phyloP scores from a whole-genome alignment of 2,113 vertebrate genomes.

The Pogonocichla stellata region DNA sequence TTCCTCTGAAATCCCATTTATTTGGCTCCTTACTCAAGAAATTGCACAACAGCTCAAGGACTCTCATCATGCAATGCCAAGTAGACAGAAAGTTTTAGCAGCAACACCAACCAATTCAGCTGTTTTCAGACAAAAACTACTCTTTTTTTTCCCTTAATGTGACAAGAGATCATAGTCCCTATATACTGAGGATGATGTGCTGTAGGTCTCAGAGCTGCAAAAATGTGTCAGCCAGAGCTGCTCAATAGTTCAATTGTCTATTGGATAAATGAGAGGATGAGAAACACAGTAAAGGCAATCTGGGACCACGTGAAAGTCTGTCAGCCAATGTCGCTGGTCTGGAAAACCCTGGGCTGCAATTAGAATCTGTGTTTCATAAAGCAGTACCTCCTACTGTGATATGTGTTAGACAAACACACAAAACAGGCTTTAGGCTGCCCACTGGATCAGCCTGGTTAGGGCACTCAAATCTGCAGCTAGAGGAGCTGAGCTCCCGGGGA shows the following conservation, averaged over 20 bases:
- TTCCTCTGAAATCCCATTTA: not conserved
- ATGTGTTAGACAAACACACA: not conserved
- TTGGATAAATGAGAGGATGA: not conserved
- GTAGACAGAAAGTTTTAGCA: not conserved
- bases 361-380: conserved; percentile 10
- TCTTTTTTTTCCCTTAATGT: not conserved
- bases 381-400: not conserved
- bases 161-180: not conserved
- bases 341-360: not conserved
- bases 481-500: rapidly evolving
- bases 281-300: conserved; percentile 8
- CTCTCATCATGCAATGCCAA: not conserved
- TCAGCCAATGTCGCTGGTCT: not conserved
- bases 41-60: not conserved
- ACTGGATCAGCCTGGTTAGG: not conserved
- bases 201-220: not conserved
- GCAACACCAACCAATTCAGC: not conserved
- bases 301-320: not conserved
- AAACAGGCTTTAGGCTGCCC: not conserved
- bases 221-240: conserved; percentile 28
- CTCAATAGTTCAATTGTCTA: conserved; percentile 31
- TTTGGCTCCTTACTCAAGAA: not conserved
- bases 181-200: not conserved
- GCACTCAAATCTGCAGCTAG: not conserved
- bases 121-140: not conserved